Evolutionary conservation across 2,113 vertebrate species (phyloP).

Genomic region (Etheostoma spectabile): DNA sequence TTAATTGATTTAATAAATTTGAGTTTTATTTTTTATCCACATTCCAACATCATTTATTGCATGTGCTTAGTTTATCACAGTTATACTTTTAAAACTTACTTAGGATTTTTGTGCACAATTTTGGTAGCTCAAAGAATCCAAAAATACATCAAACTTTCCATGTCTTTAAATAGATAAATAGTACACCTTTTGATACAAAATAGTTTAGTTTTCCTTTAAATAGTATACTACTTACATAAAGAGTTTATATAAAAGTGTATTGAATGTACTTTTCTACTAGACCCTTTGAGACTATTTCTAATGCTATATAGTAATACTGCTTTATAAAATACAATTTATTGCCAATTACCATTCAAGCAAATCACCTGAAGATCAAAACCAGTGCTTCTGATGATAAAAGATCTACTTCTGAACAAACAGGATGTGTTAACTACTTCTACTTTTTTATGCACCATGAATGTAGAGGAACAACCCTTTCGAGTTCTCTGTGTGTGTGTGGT

Average conservation of each 20-base stretch:
- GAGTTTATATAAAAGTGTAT: not conserved
- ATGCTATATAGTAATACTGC: too few relatives aligned
- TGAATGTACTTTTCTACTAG: not conserved
- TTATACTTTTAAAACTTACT: not conserved
- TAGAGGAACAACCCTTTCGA: not conserved
- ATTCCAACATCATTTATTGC: not conserved
- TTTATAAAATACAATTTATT: not conserved
- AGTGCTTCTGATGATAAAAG: slow-evolving; percentile 40
- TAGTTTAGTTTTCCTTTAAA: not conserved
- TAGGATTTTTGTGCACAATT: not conserved
- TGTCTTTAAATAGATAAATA: not conserved
- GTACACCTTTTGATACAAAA: not conserved
- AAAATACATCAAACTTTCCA: not conserved
- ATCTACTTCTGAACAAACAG: slow-evolving; percentile 46
- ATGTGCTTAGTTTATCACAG: not conserved
- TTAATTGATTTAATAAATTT: not conserved
- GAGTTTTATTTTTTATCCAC: not conserved
- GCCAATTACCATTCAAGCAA: not conserved
- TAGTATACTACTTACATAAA: not conserved
- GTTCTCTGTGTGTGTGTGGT: slow-evolving; percentile 22
- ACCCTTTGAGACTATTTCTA: too few relatives aligned
- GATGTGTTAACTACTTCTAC: slow-evolving; percentile 45
- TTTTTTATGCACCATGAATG: slow-evolving; percentile 14
- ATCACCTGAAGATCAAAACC: slow-evolving; percentile 25
- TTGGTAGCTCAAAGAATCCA: not conserved